phyloP scores from a whole-genome alignment of 2,888 invertebrate genomes.

The Cyrtodaria siliqua region DNA sequence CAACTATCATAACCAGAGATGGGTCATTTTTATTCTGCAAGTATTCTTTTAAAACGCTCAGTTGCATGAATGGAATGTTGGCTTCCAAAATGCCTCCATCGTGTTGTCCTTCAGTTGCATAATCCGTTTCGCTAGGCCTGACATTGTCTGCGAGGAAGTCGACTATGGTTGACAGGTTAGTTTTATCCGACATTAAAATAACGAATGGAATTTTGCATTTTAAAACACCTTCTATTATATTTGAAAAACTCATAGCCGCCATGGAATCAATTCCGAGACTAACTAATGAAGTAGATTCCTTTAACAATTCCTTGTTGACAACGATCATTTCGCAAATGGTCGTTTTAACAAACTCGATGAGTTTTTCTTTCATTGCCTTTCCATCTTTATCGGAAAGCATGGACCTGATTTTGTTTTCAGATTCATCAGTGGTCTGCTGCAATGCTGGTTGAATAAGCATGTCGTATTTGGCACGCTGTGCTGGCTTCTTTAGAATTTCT shows the following conservation, averaged over 20 bases:
- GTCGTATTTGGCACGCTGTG: too few species aligned
- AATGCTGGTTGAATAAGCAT: too few species aligned
- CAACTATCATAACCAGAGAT: background rate
- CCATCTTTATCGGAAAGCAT: too few species aligned
- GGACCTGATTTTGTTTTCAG: too few species aligned
- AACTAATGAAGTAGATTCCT: background rate
- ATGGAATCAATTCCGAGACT: conserved; percentile 12
- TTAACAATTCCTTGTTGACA: background rate
- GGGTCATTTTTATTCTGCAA: background rate
- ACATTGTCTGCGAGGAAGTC: background rate
- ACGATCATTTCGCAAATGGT: conserved; percentile 3
- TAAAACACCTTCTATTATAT: background rate
- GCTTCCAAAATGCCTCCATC: too few species aligned
- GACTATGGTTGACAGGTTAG: conserved; percentile 1
- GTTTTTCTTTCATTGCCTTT: background rate
- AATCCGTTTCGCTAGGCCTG: too few species aligned
- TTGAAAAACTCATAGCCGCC: conserved; percentile 15
- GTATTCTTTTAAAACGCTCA: background rate
- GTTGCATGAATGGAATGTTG: conserved; percentile 19
- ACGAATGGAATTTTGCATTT: conserved; percentile 10
- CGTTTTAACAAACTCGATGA: background rate
- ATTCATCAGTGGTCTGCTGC: too few species aligned
- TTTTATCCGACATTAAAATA: background rate
- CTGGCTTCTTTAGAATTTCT: background rate
- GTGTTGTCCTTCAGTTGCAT: too few species aligned